Evolutionary conservation across 2,888 invertebrate genomes (phyloP).

Genomic region (Mystacides longicornis): DNA sequence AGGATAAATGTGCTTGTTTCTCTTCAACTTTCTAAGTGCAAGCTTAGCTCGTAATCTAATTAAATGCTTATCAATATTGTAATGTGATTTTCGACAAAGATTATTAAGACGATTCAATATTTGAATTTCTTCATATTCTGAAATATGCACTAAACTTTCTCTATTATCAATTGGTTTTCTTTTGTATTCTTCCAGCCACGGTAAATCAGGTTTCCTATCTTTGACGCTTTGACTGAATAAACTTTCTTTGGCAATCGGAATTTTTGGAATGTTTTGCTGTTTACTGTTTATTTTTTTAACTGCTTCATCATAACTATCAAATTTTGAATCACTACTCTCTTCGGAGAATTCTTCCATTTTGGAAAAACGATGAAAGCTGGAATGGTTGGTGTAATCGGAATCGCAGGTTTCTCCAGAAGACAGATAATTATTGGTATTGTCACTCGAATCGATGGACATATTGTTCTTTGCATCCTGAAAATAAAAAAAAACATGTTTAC

Average conservation of each 20-base stretch:
- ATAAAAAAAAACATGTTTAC: not conserved
- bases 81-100: slow-evolving; percentile 36
- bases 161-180: slow-evolving; percentile 15
- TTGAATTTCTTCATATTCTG: slow-evolving; percentile 43
- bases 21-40: slow-evolving; percentile 38
- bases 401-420: slow-evolving; percentile 15
- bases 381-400: slow-evolving; percentile 11
- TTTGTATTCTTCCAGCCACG: slow-evolving; percentile 34
- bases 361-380: not conserved
- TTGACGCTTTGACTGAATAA: slow-evolving; percentile 14
- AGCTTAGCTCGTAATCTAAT: slow-evolving; percentile 37
- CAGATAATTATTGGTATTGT: slow-evolving; percentile 8
- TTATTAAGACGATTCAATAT: slow-evolving; percentile 40
- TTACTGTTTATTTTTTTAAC: not conserved
- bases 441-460: not conserved
- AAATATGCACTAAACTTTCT: slow-evolving; percentile 34
- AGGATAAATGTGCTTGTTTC: slow-evolving; percentile 39
- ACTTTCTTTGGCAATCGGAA: slow-evolving; percentile 10
- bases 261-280: not conserved
- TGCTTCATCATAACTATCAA: not conserved
- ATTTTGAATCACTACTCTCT: slow-evolving; percentile 14
- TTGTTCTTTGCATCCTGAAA: slow-evolving; percentile 12
- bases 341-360: slow-evolving; percentile 7
- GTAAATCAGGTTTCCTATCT: slow-evolving; percentile 26
- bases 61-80: slow-evolving; percentile 34